Evolutionary conservation across 2,797 vertebrate species (phyloP).

Genomic region (Sebastes trivittatus): DNA sequence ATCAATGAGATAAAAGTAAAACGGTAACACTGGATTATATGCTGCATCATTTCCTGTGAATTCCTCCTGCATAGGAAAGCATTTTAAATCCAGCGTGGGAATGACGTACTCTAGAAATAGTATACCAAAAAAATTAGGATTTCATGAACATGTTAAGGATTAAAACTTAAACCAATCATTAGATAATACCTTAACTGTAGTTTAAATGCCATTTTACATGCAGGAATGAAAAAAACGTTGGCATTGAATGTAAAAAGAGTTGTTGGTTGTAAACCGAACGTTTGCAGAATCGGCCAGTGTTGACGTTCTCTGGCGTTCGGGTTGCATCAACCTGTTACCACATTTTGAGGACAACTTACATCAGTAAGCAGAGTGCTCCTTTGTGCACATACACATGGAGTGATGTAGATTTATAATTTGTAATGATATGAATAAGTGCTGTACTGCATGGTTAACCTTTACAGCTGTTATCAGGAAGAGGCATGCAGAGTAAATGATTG

Average conservation of each 20-base stretch:
- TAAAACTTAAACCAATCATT: neutral
- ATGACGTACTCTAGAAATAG: neutral
- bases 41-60: too few relatives aligned
- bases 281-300: neutral
- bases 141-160: neutral
- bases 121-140: neutral
- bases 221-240: neutral
- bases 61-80: too few relatives aligned
- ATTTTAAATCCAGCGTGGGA: neutral
- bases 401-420: neutral
- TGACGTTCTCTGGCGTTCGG: neutral
- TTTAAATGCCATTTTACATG: neutral
- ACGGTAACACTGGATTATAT: too few relatives aligned
- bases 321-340: neutral
- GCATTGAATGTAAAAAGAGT: neutral
- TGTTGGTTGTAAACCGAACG: neutral
- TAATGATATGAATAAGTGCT: neutral
- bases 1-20: neutral
- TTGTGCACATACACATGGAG: neutral
- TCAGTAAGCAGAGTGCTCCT: neutral
- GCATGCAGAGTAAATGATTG: neutral
- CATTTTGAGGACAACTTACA: neutral
- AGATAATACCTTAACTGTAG: neutral
- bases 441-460: neutral
- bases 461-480: neutral